Conservation (phyloP, 2,888 invertebrate species). For the Magallana nippona region DNA sequence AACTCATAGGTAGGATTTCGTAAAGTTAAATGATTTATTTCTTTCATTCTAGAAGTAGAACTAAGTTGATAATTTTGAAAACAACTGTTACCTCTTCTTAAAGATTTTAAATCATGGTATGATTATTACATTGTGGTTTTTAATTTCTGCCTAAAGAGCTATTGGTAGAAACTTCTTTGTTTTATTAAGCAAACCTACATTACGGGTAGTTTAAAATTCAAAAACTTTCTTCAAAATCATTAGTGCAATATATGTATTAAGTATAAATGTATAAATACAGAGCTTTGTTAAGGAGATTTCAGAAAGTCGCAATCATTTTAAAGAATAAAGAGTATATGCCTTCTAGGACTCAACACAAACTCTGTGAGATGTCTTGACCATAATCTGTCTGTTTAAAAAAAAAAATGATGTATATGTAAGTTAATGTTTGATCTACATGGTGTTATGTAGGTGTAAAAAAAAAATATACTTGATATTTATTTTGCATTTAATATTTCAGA, state of each 20-base stretch:
- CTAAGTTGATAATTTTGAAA: no score
- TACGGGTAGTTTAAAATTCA: no score
- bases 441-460: not conserved
- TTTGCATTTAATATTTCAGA: slow-evolving; percentile 35
- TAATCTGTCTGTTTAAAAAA: not conserved
- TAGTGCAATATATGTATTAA: not conserved
- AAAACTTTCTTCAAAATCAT: no score
- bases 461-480: not conserved
- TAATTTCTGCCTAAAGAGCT: no score
- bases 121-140: no score
- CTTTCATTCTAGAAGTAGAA: no score
- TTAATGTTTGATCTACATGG: not conserved
- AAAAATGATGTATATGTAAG: no score
- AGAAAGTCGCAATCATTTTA: not conserved
- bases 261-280: not conserved
- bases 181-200: no score
- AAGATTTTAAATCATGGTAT: no score
- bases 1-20: not conserved
- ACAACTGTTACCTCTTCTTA: no score
- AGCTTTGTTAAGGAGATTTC: not conserved
- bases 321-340: not conserved
- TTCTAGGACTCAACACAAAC: not conserved
- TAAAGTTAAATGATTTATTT: no score
- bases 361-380: not conserved
- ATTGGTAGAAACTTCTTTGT: no score